phyloP scores from a whole-genome alignment of 37 sponge, comb jelly and placozoan genomes.

The Crambe crambe region DNA sequence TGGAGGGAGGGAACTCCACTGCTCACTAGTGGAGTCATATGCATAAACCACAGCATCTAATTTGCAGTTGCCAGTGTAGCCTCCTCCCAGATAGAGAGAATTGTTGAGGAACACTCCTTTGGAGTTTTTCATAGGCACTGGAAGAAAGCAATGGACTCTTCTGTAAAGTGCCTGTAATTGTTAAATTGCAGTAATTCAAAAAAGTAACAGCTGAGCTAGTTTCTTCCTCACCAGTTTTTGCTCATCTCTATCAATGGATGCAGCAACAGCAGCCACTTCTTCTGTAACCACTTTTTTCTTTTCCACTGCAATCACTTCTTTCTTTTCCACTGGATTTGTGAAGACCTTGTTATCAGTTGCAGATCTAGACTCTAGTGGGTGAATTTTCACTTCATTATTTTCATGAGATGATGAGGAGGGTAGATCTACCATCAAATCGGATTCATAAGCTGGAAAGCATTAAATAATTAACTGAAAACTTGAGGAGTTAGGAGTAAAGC shows the following conservation, averaged over 20 bases:
- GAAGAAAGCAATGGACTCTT: not conserved
- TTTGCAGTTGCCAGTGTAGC: conserved; percentile 15
- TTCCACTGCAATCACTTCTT: not conserved
- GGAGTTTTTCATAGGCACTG: conserved; percentile 10
- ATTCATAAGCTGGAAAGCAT: no score
- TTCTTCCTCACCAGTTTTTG: not conserved
- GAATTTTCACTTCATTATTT: no score
- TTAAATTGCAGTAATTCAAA: not conserved
- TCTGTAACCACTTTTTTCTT: not conserved
- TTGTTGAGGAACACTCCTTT: conserved; percentile 10
- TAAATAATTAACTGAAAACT: no score
- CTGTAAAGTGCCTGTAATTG: not conserved
- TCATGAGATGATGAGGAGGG: no score
- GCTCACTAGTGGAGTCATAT: not conserved
- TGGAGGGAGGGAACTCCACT: conserved; percentile 10
- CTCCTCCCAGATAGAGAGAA: conserved; percentile 23
- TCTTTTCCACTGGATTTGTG: no score
- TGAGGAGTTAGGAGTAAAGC: no score
- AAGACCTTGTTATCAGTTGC: no score
- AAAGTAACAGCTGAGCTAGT: not conserved
- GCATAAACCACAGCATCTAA: conserved; percentile 7
- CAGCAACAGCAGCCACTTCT: not conserved
- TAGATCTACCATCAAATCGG: no score
- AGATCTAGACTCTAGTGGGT: no score
- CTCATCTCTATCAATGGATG: not conserved